Percentiles rank a stretch among this genome's conserved stretches.
Conservation (phyloP, 2,888 invertebrate genomes). For the Mermis nigrescens region DNA sequence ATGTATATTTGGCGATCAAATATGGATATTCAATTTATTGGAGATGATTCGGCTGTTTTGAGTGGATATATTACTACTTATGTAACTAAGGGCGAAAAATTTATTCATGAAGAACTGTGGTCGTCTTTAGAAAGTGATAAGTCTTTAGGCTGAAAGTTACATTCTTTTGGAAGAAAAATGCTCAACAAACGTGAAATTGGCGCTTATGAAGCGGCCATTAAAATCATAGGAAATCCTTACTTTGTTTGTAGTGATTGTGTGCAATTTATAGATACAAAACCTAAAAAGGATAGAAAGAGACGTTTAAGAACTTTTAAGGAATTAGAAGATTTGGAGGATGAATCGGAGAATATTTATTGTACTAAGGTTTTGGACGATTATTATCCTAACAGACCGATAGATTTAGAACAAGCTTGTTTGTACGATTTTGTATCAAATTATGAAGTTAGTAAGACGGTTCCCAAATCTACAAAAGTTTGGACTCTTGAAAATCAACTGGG, state of each 20-base stretch:
- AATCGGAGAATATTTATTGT: neutral
- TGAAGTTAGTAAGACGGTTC: too few relatives aligned
- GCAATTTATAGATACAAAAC: neutral
- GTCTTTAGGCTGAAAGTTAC: neutral
- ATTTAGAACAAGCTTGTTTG: neutral
- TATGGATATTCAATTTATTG: conserved; percentile 10
- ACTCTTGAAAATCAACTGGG: neutral
- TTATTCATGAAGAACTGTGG: neutral
- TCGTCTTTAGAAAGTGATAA: neutral
- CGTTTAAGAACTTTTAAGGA: neutral
- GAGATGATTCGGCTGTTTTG: neutral
- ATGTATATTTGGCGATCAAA: conserved; percentile 7
- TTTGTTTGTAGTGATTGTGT: neutral
- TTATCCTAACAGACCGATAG: neutral
- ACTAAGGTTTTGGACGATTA: neutral
- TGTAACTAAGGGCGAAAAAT: conserved; percentile 6
- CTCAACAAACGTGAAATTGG: conserved; percentile 1
- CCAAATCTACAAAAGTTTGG: too few relatives aligned
- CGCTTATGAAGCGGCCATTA: neutral
- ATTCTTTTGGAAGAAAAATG: neutral
- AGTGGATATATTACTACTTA: conserved; percentile 3
- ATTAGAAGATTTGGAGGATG: conserved; percentile 1
- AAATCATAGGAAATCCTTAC: neutral
- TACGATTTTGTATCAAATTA: neutral
- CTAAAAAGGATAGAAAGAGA: neutral